Percentiles rank a stretch among this genome's conserved stretches.
Evolutionary conservation across 2,888 invertebrate species (phyloP).

Genomic region (Cephus rjabovi): DNA sequence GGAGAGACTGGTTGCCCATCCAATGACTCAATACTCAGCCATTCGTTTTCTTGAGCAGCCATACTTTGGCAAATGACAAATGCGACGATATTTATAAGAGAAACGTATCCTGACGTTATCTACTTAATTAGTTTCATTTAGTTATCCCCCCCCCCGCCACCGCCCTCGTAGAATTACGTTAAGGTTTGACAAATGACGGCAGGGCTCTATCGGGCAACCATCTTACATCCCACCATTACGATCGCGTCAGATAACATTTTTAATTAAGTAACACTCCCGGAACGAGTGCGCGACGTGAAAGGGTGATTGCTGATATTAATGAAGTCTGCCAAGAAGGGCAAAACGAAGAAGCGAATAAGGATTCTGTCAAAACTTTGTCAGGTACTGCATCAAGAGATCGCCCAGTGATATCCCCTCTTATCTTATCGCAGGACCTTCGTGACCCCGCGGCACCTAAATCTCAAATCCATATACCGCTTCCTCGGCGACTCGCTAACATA

Average conservation of each 20-base stretch:
- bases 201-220: conserved; percentile 34
- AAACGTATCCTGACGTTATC: conserved; percentile 43
- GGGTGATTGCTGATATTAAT: conserved; percentile 34
- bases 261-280: conserved; percentile 50
- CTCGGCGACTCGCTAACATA: not conserved
- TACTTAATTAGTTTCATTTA: conserved; percentile 45
- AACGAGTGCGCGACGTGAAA: conserved; percentile 28
- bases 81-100: conserved; percentile 15
- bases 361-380: not conserved
- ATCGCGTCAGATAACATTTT: conserved; percentile 50
- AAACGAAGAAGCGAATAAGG: not conserved
- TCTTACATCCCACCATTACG: conserved; percentile 33
- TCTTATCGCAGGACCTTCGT: not conserved
- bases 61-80: conserved; percentile 17
- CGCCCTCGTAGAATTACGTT: conserved; percentile 22
- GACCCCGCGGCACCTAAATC: not conserved
- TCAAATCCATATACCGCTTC: not conserved
- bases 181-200: conserved; percentile 40
- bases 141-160: conserved; percentile 30
- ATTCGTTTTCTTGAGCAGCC: not conserved
- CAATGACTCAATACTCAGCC: not conserved
- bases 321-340: conserved; percentile 13
- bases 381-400: not conserved
- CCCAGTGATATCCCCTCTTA: not conserved
- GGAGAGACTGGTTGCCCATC: not conserved